Evolutionary conservation across 2,888 invertebrate species (phyloP).

Genomic region (Pseudanteris insignis): DNA sequence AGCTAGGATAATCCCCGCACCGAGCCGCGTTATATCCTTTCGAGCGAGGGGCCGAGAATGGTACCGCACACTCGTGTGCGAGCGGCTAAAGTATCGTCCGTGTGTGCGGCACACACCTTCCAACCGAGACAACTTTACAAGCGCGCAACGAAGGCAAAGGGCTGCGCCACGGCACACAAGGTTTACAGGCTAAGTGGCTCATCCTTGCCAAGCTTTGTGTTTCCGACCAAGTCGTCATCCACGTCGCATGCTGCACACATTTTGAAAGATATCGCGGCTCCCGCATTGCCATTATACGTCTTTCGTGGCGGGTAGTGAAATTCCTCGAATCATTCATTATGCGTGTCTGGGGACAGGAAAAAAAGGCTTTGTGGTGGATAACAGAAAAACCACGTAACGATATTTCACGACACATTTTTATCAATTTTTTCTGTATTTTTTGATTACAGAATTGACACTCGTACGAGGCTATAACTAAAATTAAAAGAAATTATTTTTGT

Average conservation of each 20-base stretch:
- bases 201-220: constrained; percentile 64
- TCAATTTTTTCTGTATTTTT: too few species aligned
- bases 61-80: constrained; percentile 26
- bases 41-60: too few species aligned
- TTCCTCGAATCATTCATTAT: constrained; percentile 43
- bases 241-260: constrained; percentile 56
- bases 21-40: too few species aligned
- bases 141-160: constrained; percentile 25
- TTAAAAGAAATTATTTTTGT: too few species aligned
- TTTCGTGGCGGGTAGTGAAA: constrained; percentile 33
- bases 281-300: constrained; percentile 45
- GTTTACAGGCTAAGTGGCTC: constrained; percentile 66
- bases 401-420: too few species aligned
- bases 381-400: too few species aligned
- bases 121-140: constrained; percentile 11
- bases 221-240: constrained; percentile 53
- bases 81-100: constrained; percentile 12
- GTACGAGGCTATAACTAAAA: too few species aligned
- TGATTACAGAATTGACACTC: too few species aligned
- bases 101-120: constrained; percentile 17
- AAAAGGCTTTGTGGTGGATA: too few species aligned
- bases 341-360: too few species aligned
- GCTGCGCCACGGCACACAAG: constrained; percentile 60
- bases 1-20: too few species aligned
- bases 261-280: constrained; percentile 55